Evolutionary conservation across 1,140 invertebrate genomes (phyloP), one percentile per base, ranked within the genome.

Genomic region (Tenebrio molitor): DNA sequence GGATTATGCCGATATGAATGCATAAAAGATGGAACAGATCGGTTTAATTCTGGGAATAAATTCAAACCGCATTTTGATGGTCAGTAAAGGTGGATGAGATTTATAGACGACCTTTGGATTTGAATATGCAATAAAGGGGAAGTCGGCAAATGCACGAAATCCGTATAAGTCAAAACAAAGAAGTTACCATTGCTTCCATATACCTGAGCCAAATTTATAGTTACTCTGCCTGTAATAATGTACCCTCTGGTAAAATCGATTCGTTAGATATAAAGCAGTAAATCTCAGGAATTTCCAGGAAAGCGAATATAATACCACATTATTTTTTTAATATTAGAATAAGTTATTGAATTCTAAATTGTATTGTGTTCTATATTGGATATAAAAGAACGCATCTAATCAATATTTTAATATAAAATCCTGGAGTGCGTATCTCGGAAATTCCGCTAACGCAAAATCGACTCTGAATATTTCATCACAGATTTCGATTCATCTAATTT

Each of bases 31-130:
- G 44, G 2, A 19, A 12, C 44, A 21, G 19, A 50, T 23, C 44
- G 44, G 23, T 50, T 50, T 21, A 50, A 50, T 21, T 19, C 19
- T 50, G 16, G 19, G 44, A 50, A 50, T 50, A 50, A 50, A 50
- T 50, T 50, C 44, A 50, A 50, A 50, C 19, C 16, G 44, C 44
- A 50, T 50, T 50, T 50, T 50, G 44, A 17, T 50, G 44, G 44
- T 50, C 36, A n/a, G 2, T 39, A n/a, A 8, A 39, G 12, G 50
- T 58, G n/a, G 12, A 12, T 46, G 2, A 58, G 50, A 58, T 58
- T 58, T 58, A 58, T 58, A 29, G 23, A 25, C 29, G 23, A 25
- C n/a, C 50, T 2, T 14, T 58, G 23, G 50, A 29, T 58, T n/a
- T 58, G 50, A 58, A 58, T 58, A 58, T 58, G 23, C 12, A 58